Conservation (phyloP, 2,113 vertebrate species). For the Chionomys nivalis region DNA sequence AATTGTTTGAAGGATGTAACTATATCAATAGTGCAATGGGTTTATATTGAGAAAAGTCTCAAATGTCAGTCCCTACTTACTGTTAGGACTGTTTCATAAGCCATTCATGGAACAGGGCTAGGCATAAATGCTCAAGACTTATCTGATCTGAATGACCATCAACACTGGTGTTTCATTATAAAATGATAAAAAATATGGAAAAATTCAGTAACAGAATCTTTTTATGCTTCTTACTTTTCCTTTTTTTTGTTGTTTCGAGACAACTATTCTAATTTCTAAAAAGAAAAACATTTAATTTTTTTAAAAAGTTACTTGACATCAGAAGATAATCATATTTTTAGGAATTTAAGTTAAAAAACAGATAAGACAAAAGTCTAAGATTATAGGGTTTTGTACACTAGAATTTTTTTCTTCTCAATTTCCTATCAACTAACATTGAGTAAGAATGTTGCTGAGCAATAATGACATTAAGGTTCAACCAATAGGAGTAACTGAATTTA, state of each 20-base stretch:
- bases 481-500: not conserved
- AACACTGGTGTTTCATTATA: not conserved
- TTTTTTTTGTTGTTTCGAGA: no score
- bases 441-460: not conserved
- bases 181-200: not conserved
- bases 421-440: not conserved
- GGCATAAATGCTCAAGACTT: not conserved
- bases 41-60: not conserved
- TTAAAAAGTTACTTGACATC: not conserved
- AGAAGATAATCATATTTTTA: not conserved
- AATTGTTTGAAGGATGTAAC: conserved; percentile 11
- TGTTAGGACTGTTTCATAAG: not conserved
- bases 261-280: conserved; percentile 20
- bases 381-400: not conserved
- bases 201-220: not conserved
- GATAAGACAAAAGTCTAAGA: not conserved
- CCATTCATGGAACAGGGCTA: not conserved
- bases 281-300: conserved; percentile 21
- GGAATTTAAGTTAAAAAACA: conserved; percentile 12
- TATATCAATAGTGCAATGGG: not conserved
- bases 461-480: not conserved
- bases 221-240: no score
- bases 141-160: not conserved
- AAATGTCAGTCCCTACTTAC: not conserved
- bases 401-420: not conserved